These are phyloP conservation scores for Poecilia velifera DNA, from an alignment of 2,797 vertebrate species.

Conservation along the genomic window DNA sequence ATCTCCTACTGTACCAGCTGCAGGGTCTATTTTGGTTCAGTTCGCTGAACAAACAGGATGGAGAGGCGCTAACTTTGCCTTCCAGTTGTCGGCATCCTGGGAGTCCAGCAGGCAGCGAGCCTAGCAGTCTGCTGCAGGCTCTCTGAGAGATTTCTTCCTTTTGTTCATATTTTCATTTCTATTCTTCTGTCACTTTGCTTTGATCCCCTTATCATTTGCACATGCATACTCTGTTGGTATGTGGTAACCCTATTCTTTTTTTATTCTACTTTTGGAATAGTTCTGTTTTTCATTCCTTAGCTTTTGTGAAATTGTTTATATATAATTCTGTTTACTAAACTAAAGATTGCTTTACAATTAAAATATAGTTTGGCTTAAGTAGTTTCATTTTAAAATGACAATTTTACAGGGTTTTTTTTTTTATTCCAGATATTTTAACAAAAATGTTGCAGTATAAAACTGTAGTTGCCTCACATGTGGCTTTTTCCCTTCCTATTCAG, in stretches of 20 bases:
- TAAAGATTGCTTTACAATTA: background rate
- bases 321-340: background rate
- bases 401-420: background rate
- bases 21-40: constrained; percentile 46
- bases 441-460: background rate
- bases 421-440: background rate
- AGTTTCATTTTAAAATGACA: background rate
- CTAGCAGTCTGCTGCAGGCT: constrained; percentile 13
- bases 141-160: constrained; percentile 13
- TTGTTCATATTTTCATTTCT: constrained; percentile 1
- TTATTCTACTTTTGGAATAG: background rate
- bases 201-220: background rate
- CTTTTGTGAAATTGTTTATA: background rate
- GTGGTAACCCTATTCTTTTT: background rate
- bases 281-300: background rate
- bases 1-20: constrained; percentile 30
- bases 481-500: background rate
- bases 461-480: background rate
- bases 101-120: constrained; percentile 33
- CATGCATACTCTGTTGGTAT: background rate
- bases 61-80: constrained; percentile 35
- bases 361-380: background rate
- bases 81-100: constrained; percentile 30
- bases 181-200: constrained; percentile 10
- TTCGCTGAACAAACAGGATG: constrained; percentile 47